These are phyloP conservation scores for Vanessa atalanta DNA, from an alignment of 1,140 invertebrate species.

Conservation along the genomic window DNA sequence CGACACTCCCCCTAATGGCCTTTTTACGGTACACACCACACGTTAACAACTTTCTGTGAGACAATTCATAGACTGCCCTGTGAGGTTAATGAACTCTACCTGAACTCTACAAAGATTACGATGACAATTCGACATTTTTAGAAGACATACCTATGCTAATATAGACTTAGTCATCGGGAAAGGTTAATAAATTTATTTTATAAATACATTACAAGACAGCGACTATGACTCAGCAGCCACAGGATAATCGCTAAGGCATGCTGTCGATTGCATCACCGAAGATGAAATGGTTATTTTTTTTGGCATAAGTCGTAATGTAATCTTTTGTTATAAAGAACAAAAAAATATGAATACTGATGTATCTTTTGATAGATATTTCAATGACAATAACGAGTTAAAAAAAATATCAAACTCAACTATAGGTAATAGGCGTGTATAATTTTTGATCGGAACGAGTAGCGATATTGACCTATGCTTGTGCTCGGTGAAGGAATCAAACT, in stretches of 20 bases:
- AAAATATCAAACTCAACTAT: conserved; percentile 23
- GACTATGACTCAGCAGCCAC: conserved; percentile 48
- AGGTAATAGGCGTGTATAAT: conserved; percentile 4
- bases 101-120: background rate
- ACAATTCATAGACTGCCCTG: conserved; percentile 41
- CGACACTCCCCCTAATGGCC: conserved; percentile 25
- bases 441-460: conserved; percentile 12
- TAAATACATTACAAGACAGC: conserved; percentile 25
- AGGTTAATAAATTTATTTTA: conserved; percentile 55
- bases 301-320: conserved; percentile 42
- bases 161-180: conserved; percentile 57
- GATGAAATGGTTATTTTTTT: conserved; percentile 45
- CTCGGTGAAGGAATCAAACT: conserved; percentile 1
- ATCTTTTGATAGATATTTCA: conserved; percentile 34
- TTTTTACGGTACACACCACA: conserved; percentile 29
- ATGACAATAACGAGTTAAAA: conserved; percentile 23
- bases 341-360: conserved; percentile 34
- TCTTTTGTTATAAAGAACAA: conserved; percentile 38
- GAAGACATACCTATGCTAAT: conserved; percentile 48
- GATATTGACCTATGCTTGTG: conserved; percentile 10
- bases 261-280: conserved; percentile 60
- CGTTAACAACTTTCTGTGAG: conserved; percentile 48
- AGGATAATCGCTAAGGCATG: conserved; percentile 52
- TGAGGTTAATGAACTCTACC: conserved; percentile 47
- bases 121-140: conserved; percentile 15